Percentiles rank a stretch among this genome's conserved stretches.
These are phyloP conservation scores for Rhabdornis inornatus DNA, from an alignment of 2,113 vertebrate genomes.

Conservation along the genomic window DNA sequence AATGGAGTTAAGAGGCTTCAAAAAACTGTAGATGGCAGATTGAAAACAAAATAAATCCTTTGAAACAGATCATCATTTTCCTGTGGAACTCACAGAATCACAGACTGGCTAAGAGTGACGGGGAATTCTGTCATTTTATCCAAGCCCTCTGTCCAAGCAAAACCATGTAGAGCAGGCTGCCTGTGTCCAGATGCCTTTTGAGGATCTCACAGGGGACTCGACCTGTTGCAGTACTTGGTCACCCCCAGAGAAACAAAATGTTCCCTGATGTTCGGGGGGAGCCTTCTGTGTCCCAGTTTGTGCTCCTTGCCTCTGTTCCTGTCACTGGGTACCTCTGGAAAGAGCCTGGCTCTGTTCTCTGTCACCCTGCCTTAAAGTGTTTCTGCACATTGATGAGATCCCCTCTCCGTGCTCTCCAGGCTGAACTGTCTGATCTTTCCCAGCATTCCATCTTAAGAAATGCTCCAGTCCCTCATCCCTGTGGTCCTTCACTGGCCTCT, in stretches of 20 bases:
- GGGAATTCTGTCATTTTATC: background rate
- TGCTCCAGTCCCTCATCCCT: background rate
- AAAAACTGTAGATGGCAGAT: background rate
- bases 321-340: background rate
- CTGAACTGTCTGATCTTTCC: background rate
- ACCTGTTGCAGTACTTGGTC: background rate
- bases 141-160: background rate
- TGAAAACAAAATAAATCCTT: background rate
- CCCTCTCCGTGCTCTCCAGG: background rate
- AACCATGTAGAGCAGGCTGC: background rate
- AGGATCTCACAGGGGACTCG: background rate
- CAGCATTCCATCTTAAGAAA: background rate
- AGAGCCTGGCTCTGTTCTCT: background rate
- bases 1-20: background rate
- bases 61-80: background rate
- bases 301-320: background rate
- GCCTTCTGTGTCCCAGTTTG: background rate
- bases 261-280: background rate
- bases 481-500: background rate
- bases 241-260: background rate
- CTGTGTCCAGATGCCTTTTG: background rate
- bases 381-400: background rate
- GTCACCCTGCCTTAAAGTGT: background rate
- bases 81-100: background rate
- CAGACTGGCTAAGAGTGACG: background rate